phyloP scores from a whole-genome alignment of 2,797 vertebrate species.

The Mus caroli region DNA sequence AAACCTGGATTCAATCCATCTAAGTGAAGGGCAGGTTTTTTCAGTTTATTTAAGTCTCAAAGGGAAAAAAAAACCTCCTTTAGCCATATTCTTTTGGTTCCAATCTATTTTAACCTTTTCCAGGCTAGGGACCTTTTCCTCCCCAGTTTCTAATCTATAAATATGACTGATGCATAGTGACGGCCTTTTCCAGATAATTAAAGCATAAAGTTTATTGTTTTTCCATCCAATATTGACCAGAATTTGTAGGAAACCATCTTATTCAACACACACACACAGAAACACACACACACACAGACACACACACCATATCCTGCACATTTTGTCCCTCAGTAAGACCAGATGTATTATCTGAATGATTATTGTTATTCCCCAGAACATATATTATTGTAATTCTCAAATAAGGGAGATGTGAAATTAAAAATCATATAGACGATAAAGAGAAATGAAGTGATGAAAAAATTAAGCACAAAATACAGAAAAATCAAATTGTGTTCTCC shows the following conservation, averaged over 20 bases:
- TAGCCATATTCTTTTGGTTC: constrained; percentile 69
- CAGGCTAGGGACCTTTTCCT: constrained; percentile 76
- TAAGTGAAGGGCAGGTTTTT: constrained; percentile 68
- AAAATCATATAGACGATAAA: constrained; percentile 79
- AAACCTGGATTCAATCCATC: constrained; percentile 76
- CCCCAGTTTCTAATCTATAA: constrained; percentile 82
- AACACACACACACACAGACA: neutral
- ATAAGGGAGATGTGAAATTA: constrained; percentile 81
- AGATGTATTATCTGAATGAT: neutral
- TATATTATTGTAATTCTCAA: constrained; percentile 60
- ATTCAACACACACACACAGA: neutral
- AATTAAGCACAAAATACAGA: constrained; percentile 83
- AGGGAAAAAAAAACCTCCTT: neutral
- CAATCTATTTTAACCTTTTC: constrained; percentile 79
- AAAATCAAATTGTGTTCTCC: constrained; percentile 85
- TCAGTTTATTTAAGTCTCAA: constrained; percentile 77
- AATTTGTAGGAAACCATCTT: neutral
- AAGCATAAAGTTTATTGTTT: constrained; percentile 77
- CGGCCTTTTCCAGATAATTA: constrained; percentile 81
- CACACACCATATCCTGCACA: neutral
- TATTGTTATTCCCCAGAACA: neutral
- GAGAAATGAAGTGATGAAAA: constrained; percentile 86
- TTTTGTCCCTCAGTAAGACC: neutral
- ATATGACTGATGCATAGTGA: constrained; percentile 70
- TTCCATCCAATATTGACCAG: constrained; percentile 68